Evolutionary conservation across 2,888 invertebrate species (phyloP).

Genomic region (Drosophila barbarae): DNA sequence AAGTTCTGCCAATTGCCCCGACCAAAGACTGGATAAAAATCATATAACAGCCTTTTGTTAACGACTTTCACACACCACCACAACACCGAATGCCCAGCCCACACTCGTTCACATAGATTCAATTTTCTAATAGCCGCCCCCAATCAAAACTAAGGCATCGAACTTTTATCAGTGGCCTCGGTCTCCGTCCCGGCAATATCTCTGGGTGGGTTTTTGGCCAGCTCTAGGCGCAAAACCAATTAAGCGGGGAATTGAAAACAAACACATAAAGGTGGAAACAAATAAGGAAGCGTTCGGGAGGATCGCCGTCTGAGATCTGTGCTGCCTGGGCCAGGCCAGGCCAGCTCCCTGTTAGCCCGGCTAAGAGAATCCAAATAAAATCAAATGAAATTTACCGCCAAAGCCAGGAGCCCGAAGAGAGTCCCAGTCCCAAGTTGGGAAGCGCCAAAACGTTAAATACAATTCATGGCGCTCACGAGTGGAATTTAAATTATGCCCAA

Average conservation of each 20-base stretch:
- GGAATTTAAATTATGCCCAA: conserved; percentile 79
- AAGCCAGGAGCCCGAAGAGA: conserved; percentile 31
- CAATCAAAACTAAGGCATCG: conserved; percentile 71
- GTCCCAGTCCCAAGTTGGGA: conserved; percentile 63
- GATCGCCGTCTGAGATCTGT: conserved; percentile 48
- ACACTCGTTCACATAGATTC: conserved; percentile 49
- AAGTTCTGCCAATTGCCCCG: conserved; percentile 28
- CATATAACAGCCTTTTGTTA: conserved; percentile 29
- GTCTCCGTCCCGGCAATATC: conserved; percentile 9
- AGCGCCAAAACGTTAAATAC: conserved; percentile 75
- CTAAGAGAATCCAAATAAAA: conserved; percentile 59
- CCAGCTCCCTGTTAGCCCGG: conserved; percentile 22
- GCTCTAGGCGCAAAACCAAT: conserved; percentile 71
- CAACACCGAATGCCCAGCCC: conserved; percentile 21
- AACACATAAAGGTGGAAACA: conserved; percentile 45
- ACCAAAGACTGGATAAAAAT: conserved; percentile 49
- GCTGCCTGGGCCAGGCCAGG: conserved; percentile 3
- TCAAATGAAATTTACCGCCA: conserved; percentile 73
- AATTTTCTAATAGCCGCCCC: conserved; percentile 71
- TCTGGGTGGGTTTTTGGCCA: conserved; percentile 23
- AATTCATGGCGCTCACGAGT: conserved; percentile 77
- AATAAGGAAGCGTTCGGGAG: conserved; percentile 65
- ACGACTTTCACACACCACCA: conserved; percentile 33
- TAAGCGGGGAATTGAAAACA: conserved; percentile 50
- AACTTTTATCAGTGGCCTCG: conserved; percentile 26